These are phyloP conservation scores for Enteromius mattozi DNA, from an alignment of 2,797 vertebrate genomes.

Conservation along the genomic window DNA sequence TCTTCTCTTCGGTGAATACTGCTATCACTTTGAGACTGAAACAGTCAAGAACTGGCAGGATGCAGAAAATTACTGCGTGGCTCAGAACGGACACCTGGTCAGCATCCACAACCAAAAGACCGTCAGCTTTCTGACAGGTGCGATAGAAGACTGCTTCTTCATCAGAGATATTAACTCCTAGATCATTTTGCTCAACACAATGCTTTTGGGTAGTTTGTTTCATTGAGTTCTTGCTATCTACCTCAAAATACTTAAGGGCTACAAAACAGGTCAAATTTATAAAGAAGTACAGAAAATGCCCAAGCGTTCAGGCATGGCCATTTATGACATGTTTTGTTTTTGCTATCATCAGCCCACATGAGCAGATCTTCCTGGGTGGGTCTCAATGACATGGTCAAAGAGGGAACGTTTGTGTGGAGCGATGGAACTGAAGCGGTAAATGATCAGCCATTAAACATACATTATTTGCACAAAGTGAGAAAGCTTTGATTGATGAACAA, in stretches of 20 bases:
- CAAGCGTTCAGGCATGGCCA: not conserved
- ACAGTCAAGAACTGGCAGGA: slow-evolving; percentile 71
- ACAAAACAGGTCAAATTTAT: not conserved
- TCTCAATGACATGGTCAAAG: slow-evolving; percentile 72
- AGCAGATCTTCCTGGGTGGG: slow-evolving; percentile 76
- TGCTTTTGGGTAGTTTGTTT: not conserved
- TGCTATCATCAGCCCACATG: slow-evolving; percentile 76
- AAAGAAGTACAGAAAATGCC: not conserved
- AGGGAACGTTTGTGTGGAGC: slow-evolving; percentile 68
- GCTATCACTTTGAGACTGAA: slow-evolving; percentile 79
- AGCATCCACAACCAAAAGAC: slow-evolving; percentile 73
- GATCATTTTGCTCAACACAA: not conserved
- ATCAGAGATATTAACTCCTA: not conserved
- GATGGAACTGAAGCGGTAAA: slow-evolving; percentile 74
- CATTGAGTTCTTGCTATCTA: not conserved
- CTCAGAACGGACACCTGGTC: slow-evolving; percentile 73
- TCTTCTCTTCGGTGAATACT: slow-evolving; percentile 73
- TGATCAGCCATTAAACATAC: not conserved
- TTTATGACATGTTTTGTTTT: not conserved
- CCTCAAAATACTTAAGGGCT: not conserved
- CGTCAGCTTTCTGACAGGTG: slow-evolving; percentile 77
- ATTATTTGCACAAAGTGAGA: not conserved
- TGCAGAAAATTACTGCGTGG: slow-evolving; percentile 70
- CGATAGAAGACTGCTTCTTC: slow-evolving; percentile 6
- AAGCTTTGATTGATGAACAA: not conserved